Percentiles rank a stretch among this genome's conserved stretches.
These are phyloP conservation scores for Aphidoletes aphidimyza DNA, from an alignment of 2,888 invertebrate genomes.

Conservation along the genomic window DNA sequence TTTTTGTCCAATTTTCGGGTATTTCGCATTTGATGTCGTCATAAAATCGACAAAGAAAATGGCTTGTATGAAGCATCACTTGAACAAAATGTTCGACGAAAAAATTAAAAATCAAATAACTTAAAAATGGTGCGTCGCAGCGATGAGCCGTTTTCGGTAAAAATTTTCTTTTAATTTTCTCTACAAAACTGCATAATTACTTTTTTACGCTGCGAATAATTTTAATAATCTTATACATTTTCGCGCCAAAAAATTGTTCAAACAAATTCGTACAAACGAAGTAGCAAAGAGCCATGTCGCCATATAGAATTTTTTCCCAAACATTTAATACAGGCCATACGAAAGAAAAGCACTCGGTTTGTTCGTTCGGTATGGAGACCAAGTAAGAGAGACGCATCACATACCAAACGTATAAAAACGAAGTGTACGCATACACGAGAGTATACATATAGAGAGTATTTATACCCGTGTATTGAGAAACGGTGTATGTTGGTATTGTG, in stretches of 20 bases:
- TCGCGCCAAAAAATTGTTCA: constrained; percentile 54
- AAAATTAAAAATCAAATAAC: constrained; percentile 54
- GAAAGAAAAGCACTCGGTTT: constrained; percentile 46
- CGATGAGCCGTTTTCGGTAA: constrained; percentile 41
- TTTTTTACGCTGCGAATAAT: constrained; percentile 34
- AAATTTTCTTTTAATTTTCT: constrained; percentile 55
- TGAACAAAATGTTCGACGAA: constrained; percentile 54
- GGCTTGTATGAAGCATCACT: constrained; percentile 56
- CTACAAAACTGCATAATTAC: constrained; percentile 55
- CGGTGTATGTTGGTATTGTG: constrained; percentile 13
- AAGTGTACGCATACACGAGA: constrained; percentile 41
- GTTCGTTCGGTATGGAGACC: constrained; percentile 39
- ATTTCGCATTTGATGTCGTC: constrained; percentile 52
- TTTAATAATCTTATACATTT: constrained; percentile 27
- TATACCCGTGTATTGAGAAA: background rate
- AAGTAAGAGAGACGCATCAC: constrained; percentile 40
- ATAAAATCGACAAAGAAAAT: constrained; percentile 53
- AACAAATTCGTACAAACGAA: constrained; percentile 37
- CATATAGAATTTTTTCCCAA: constrained; percentile 51
- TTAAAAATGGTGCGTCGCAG: background rate
- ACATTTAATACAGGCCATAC: constrained; percentile 42
- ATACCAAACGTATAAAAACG: constrained; percentile 51
- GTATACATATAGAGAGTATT: too few relatives aligned
- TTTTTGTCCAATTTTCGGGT: background rate
- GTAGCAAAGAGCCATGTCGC: constrained; percentile 44